A percentile compares a stretch with the other conserved stretches of the same genome.
Conservation (phyloP, 1,140 invertebrate genomes). For the Drosophila rhopaloa region DNA sequence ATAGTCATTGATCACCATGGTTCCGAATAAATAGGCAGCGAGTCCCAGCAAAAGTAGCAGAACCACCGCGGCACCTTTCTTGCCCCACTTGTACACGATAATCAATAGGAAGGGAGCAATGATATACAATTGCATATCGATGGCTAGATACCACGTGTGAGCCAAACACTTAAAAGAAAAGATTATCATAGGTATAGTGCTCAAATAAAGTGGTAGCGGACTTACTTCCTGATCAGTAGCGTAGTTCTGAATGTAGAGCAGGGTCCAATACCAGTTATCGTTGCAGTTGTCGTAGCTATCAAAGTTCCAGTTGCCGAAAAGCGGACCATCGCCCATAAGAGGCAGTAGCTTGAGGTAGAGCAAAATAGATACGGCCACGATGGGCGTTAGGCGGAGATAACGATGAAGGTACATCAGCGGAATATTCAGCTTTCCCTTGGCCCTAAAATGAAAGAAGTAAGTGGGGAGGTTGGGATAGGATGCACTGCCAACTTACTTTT, state of each 20-base stretch:
- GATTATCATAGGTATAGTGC: background rate
- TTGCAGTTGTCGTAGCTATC: conserved; percentile 40
- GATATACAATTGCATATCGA: conserved; percentile 93
- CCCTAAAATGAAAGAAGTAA: conserved; percentile 13
- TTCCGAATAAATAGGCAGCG: conserved; percentile 47
- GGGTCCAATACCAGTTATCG: conserved; percentile 56
- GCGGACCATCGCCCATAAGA: conserved; percentile 53
- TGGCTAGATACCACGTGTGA: conserved; percentile 94
- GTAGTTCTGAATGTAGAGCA: conserved; percentile 68
- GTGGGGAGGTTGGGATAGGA: no score
- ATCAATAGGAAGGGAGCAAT: conserved; percentile 90
- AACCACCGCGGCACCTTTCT: conserved; percentile 41
- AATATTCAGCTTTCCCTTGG: conserved; percentile 66
- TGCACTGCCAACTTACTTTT: conserved; percentile 85
- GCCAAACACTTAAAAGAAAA: conserved; percentile 89
- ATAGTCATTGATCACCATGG: conserved; percentile 56
- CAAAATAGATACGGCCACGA: conserved; percentile 50
- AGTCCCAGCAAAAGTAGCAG: conserved; percentile 37
- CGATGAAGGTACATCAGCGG: conserved; percentile 72
- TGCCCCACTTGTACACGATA: conserved; percentile 87
- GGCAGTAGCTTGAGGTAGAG: conserved; percentile 55
- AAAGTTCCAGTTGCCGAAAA: conserved; percentile 67
- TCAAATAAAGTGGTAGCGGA: background rate
- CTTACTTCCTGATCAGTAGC: conserved; percentile 42
- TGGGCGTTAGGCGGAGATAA: conserved; percentile 65